Conservation (phyloP, 2,888 invertebrate species). For the Carpatolechia fugitivella region DNA sequence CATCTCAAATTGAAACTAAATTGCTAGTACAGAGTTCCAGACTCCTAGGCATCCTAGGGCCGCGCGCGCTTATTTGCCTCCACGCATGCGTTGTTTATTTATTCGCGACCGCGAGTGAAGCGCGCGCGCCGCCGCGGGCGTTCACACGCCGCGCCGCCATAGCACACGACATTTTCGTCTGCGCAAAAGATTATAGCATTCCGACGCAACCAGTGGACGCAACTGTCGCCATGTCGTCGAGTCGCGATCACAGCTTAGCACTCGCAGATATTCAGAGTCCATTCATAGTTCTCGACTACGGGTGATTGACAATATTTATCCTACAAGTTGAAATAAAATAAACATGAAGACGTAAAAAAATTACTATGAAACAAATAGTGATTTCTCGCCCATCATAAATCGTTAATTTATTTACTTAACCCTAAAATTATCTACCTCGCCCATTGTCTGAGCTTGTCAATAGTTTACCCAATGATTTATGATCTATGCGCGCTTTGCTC, state of each 20-base stretch:
- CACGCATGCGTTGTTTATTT: constrained; percentile 54
- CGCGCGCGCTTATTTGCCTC: constrained; percentile 51
- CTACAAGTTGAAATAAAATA: no score
- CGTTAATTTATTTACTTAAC: no score
- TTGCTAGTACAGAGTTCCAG: background rate
- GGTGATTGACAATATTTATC: background rate
- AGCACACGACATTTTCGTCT: constrained; percentile 25
- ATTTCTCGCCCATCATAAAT: no score
- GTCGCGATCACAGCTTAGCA: background rate
- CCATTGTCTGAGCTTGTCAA: no score
- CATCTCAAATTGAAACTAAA: background rate
- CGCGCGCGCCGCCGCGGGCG: constrained; percentile 69
- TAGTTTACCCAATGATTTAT: constrained; percentile 16
- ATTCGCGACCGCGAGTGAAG: constrained; percentile 72
- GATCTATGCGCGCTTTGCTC: constrained; percentile 18
- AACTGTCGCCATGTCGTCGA: constrained; percentile 12
- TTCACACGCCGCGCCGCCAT: constrained; percentile 49
- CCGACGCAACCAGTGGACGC: no score
- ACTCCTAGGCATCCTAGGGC: constrained; percentile 2
- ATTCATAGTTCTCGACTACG: background rate
- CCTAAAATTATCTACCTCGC: no score
- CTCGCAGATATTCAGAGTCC: background rate
- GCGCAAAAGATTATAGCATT: constrained; percentile 15
- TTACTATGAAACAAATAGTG: no score
- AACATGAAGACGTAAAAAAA: no score